Evolutionary conservation across 2,113 vertebrate species (phyloP).

Genomic region (Fulica atra): DNA sequence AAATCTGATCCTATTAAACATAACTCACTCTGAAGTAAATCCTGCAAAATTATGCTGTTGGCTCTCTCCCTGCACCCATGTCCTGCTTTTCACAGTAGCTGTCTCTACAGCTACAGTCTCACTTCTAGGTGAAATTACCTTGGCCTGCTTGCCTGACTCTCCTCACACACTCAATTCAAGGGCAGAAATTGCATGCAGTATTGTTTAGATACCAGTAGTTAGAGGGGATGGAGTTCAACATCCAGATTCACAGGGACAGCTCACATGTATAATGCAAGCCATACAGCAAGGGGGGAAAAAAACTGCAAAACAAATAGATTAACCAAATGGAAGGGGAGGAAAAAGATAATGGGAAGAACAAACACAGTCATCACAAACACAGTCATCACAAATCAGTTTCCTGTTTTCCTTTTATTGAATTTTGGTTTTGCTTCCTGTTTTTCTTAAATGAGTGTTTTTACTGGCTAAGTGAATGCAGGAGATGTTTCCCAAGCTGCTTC

Average conservation of each 20-base stretch:
- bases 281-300: background rate
- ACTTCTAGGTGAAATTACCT: background rate
- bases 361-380: background rate
- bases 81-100: background rate
- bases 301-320: background rate
- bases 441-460: constrained; percentile 46
- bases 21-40: background rate
- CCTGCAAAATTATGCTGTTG: background rate
- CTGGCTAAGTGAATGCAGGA: background rate
- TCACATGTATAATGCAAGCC: background rate
- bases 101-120: background rate
- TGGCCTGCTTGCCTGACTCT: background rate
- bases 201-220: background rate
- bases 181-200: background rate
- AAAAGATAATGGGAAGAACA: background rate
- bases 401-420: background rate
- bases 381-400: constrained; percentile 18
- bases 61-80: background rate
- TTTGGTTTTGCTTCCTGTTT: background rate
- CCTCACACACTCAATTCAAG: no score
- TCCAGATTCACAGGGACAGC: background rate
- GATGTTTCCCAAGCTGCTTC: constrained; percentile 6
- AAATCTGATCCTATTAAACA: background rate
- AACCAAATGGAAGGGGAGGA: background rate
- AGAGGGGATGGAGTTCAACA: background rate